Percentiles rank a stretch among this genome's conserved stretches.
Evolutionary conservation across 2,113 vertebrate species (phyloP).

Genomic region (Xyrauchen texanus): DNA sequence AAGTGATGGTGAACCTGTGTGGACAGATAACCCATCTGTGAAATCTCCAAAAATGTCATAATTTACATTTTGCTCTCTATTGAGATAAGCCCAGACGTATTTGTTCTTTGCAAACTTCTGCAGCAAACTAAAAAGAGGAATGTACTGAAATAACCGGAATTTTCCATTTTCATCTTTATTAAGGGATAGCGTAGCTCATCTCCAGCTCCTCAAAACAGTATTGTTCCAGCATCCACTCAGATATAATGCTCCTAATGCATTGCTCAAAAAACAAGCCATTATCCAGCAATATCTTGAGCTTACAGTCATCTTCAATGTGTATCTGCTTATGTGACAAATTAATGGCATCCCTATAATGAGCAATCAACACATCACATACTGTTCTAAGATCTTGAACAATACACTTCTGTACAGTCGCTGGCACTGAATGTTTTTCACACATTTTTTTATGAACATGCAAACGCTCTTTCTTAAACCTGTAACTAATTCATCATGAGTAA

Average conservation of each 20-base stretch:
- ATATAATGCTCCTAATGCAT: no score
- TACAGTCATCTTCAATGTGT: neutral
- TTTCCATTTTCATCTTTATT: neutral
- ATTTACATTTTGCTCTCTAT: neutral
- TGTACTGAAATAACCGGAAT: neutral
- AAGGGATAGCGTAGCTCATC: neutral
- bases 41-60: neutral
- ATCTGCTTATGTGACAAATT: neutral
- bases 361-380: no score
- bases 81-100: neutral
- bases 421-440: neutral
- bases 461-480: neutral
- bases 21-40: neutral
- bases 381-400: neutral
- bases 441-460: neutral
- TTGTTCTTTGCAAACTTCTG: neutral
- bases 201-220: neutral
- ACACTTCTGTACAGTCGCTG: neutral
- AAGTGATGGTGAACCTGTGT: neutral
- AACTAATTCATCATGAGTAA: neutral
- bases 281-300: neutral
- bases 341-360: no score
- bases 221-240: neutral
- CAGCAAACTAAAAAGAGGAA: neutral
- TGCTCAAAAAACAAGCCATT: no score